Evolutionary conservation across 2,797 vertebrate species (phyloP), one percentile per base, ranked within the genome.

Genomic region (Chromobotia macracanthus): DNA sequence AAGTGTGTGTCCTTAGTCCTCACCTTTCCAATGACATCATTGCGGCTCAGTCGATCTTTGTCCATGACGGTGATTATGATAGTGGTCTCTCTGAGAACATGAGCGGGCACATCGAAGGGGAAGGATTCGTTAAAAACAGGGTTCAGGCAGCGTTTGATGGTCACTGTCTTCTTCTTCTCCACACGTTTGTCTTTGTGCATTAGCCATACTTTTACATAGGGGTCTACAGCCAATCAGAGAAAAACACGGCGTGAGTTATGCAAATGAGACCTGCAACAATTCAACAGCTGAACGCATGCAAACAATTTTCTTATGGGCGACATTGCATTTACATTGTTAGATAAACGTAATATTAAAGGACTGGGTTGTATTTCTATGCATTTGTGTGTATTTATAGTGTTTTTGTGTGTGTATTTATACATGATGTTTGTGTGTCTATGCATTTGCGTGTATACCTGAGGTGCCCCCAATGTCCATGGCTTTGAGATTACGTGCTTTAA

Each of bases 391-490:
- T n/a, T n/a, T 13, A 9, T 7, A 2, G 9, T n/a, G n/a, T 19
- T 3, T 41, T 2, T 44, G 9, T 41, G 4, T 51, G 53, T 65
- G 15, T 19, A 25, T 64, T 1, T 41, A 12, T 65, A 6, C 11
- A 16, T 50, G 23, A 51, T 11, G n/a, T 38, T 9, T 13, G 23
- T 53, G 51, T 78, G 18, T 77, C 25, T 60, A n/a, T 58, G 35
- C 0, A 5, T 8, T 58, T 41, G 38, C 23, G 3, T 8, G 48
- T 44, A 19, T 93, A 99, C 98, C 97, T 94, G 98, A 99, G 18
- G 98, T 99, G 89, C 98, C 98, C 89, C 98, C 98, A 18, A 99
- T 99, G 91, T 99, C 97, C 98, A 99, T 99, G 95, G 98, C 97
- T 98, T 99, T 99, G 90, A 99, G 95, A 91, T 99, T 98, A 75